phyloP scores from a whole-genome alignment of 2,888 invertebrate genomes.

The Pelosia muscerda region DNA sequence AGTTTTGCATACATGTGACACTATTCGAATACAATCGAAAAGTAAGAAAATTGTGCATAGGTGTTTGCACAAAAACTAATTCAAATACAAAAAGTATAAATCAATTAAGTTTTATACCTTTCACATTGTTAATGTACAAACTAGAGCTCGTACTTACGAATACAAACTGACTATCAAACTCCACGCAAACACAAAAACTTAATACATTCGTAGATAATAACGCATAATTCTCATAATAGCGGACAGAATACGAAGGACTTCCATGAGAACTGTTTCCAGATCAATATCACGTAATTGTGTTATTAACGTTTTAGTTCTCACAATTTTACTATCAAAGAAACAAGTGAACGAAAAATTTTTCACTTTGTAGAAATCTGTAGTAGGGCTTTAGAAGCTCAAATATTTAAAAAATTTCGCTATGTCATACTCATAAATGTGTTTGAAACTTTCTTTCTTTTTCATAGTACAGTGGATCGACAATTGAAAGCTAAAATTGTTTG shows the following conservation, averaged over 20 bases:
- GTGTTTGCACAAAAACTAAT: not conserved
- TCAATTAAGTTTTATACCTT: conserved; percentile 13
- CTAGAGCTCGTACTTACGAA: not conserved
- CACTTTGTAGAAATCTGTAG: not conserved
- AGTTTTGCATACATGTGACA: not conserved
- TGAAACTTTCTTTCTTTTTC: not conserved
- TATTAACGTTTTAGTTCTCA: conserved; percentile 30
- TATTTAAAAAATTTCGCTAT: not conserved
- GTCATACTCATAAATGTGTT: not conserved
- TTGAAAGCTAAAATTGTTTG: no score
- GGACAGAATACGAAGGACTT: conserved; percentile 44
- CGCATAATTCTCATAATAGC: conserved; percentile 35
- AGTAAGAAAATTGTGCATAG: not conserved
- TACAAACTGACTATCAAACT: not conserved
- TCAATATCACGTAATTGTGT: conserved; percentile 57
- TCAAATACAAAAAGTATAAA: conserved; percentile 19
- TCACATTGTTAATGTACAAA: conserved; percentile 17
- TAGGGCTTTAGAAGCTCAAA: not conserved
- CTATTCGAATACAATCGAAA: not conserved
- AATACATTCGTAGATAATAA: conserved; percentile 39
- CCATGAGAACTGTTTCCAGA: conserved; percentile 53
- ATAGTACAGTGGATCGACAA: no score
- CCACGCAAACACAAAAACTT: conserved; percentile 31
- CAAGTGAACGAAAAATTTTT: not conserved
- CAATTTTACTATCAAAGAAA: conserved; percentile 13